Conservation (phyloP, 2,888 invertebrate genomes). For the Lasiommata megera region DNA sequence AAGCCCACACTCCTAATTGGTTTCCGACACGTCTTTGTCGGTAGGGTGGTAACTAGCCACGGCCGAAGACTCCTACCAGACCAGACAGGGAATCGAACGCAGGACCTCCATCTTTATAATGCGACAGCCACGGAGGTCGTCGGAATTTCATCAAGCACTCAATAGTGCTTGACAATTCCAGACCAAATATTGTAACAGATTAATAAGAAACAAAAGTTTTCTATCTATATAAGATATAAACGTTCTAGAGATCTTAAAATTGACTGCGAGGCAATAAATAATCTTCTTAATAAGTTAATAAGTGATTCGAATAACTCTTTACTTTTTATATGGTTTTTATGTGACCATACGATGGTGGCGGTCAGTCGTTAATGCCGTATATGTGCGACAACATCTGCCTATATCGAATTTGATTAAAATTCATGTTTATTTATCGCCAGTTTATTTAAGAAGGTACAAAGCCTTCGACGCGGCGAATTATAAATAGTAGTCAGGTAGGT, state of each 20-base stretch:
- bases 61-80: too few relatives aligned
- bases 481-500: slow-evolving; percentile 3
- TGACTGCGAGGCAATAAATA: slow-evolving; percentile 70
- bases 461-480: slow-evolving; percentile 25
- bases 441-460: slow-evolving; percentile 30
- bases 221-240: too few relatives aligned
- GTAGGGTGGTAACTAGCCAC: too few relatives aligned
- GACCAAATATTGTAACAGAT: too few relatives aligned
- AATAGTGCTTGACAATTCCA: too few relatives aligned
- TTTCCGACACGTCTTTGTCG: too few relatives aligned
- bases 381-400: slow-evolving; percentile 72
- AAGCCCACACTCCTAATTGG: too few relatives aligned
- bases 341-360: slow-evolving; percentile 42
- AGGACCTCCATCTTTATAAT: too few relatives aligned
- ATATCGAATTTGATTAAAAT: slow-evolving; percentile 78
- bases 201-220: too few relatives aligned
- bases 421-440: slow-evolving; percentile 73
- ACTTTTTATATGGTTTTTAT: slow-evolving; percentile 59
- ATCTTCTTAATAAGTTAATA: slow-evolving; percentile 79
- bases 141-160: too few relatives aligned
- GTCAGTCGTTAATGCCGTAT: slow-evolving; percentile 70
- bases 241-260: slow-evolving; percentile 58
- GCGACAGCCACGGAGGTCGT: too few relatives aligned
- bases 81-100: too few relatives aligned
- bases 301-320: slow-evolving; percentile 71